These are phyloP conservation scores for Axis porcinus DNA, from an alignment of 2,113 vertebrate genomes.

Conservation along the genomic window DNA sequence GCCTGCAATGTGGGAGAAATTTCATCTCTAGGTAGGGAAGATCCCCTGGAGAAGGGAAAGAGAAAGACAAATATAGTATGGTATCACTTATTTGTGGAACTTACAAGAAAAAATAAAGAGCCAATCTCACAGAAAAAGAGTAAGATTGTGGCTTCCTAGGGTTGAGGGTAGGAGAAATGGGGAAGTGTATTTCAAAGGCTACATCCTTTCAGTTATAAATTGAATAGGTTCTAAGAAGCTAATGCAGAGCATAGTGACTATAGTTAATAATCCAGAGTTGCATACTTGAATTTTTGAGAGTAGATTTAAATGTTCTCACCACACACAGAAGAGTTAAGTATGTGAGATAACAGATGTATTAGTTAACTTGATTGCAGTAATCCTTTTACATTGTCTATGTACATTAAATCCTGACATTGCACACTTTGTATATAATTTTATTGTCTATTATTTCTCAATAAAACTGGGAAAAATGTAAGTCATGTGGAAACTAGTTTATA, in stretches of 20 bases:
- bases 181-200: not conserved
- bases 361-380: not conserved
- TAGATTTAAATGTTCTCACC: not conserved
- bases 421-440: not conserved
- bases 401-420: not conserved
- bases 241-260: not conserved
- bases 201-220: not conserved
- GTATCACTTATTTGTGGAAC: not conserved
- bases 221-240: not conserved
- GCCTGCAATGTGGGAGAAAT: not conserved
- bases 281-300: not conserved
- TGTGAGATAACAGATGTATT: not conserved
- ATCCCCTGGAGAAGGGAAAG: not conserved
- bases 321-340: not conserved
- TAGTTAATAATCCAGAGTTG: not conserved
- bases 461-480: not conserved
- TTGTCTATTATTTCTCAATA: not conserved
- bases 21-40: not conserved
- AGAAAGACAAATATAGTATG: not conserved
- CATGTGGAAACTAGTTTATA: not conserved
- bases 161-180: not conserved
- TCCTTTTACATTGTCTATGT: not conserved
- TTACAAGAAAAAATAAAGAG: not conserved
- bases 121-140: not conserved
- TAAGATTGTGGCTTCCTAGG: not conserved